Percentiles rank a stretch among this genome's conserved stretches.
Evolutionary conservation across 2,797 vertebrate genomes (phyloP).

Genomic region (Siniperca scherzeri): DNA sequence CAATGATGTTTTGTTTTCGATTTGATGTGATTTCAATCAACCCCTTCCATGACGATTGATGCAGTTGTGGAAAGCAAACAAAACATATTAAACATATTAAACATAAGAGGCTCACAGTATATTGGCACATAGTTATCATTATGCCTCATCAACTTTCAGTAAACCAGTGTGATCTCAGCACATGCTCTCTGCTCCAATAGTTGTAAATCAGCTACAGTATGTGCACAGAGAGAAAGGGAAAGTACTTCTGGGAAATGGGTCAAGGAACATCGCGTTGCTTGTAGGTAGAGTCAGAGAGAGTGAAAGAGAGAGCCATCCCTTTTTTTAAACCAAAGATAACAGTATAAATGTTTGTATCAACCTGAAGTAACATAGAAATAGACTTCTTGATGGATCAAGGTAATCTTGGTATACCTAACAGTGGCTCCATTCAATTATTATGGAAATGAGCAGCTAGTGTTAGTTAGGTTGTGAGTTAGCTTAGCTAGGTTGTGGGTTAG

Average conservation of each 20-base stretch:
- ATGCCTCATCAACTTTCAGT: slow-evolving; percentile 55
- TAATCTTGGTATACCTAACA: not conserved
- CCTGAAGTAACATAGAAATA: not conserved
- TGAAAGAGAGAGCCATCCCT: not conserved
- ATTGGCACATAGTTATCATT: slow-evolving; percentile 49
- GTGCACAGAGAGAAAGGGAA: slow-evolving; percentile 13
- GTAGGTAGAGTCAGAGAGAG: slow-evolving; percentile 30
- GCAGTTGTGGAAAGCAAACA: slow-evolving; percentile 45
- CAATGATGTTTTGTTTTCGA: slow-evolving; percentile 52
- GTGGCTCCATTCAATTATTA: not conserved
- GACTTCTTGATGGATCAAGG: not conserved
- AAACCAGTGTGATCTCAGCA: slow-evolving; percentile 49
- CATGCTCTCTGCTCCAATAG: slow-evolving; percentile 45
- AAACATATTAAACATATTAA: slow-evolving; percentile 49
- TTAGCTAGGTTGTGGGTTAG: no score
- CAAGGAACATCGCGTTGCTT: slow-evolving; percentile 45
- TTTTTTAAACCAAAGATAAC: slow-evolving; percentile 19
- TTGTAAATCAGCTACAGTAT: slow-evolving; percentile 53
- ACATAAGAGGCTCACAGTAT: slow-evolving; percentile 43
- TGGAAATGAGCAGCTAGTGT: not conserved
- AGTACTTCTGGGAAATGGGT: slow-evolving; percentile 53
- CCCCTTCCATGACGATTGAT: slow-evolving; percentile 38
- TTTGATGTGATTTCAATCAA: slow-evolving; percentile 58
- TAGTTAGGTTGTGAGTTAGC: no score
- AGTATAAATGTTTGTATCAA: not conserved